Evolutionary conservation across 2,113 vertebrate genomes (phyloP).

Genomic region (Phycodurus eques): DNA sequence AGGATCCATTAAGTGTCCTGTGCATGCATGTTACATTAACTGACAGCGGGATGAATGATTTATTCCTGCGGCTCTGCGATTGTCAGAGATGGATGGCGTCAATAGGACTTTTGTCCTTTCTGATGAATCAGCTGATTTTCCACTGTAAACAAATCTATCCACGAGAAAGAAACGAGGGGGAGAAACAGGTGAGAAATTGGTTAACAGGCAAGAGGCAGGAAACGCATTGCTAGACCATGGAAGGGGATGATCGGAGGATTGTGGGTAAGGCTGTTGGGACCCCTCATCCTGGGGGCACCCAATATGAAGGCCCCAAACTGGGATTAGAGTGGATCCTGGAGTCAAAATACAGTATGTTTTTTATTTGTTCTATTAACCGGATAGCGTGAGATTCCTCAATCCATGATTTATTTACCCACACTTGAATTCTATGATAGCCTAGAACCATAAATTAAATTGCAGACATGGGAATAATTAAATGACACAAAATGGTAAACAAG

Average conservation of each 20-base stretch:
- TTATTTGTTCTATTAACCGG: background rate
- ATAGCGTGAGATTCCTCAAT: slow-evolving; percentile 2
- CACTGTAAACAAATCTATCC: slow-evolving; percentile 61
- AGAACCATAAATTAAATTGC: slow-evolving; percentile 44
- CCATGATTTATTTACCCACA: slow-evolving; percentile 37
- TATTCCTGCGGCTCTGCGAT: slow-evolving; percentile 58
- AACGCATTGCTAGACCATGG: slow-evolving; percentile 38
- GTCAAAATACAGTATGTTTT: background rate
- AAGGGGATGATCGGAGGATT: slow-evolving; percentile 37
- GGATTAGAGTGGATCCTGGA: slow-evolving; percentile 24
- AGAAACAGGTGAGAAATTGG: slow-evolving; percentile 43
- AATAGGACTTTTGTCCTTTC: slow-evolving; percentile 61
- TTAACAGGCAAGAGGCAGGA: slow-evolving; percentile 19
- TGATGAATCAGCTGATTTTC: slow-evolving; percentile 62
- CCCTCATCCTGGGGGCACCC: background rate
- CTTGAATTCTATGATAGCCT: slow-evolving; percentile 53
- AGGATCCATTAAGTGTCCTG: slow-evolving; percentile 60
- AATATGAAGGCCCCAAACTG: slow-evolving; percentile 17
- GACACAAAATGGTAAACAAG: slow-evolving; percentile 25
- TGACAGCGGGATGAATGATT: slow-evolving; percentile 65
- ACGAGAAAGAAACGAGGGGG: background rate
- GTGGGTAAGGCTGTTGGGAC: slow-evolving; percentile 38
- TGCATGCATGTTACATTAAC: slow-evolving; percentile 52
- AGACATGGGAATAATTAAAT: slow-evolving; percentile 54
- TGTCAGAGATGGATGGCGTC: slow-evolving; percentile 70